Base-by-base conservation (phyloP, 2,888 invertebrate genomes). In the Pomacea canaliculata region DNA sequence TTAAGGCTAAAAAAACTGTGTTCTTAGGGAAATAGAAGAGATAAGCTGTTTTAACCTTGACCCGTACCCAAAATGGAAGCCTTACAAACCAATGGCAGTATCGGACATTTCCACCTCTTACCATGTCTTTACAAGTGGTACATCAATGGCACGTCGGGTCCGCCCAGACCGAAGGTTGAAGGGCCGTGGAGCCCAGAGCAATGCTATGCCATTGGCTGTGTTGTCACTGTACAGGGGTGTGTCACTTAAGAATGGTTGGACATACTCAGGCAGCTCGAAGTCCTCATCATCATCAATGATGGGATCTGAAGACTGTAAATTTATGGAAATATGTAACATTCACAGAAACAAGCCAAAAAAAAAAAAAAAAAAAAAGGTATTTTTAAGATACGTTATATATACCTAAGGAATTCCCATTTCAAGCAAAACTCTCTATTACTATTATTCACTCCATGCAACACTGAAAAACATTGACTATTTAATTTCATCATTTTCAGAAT, bases 91-190 rank as follows among this genome's bases (percentile, higher is more conserved):
- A 56, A 4, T 56, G 51, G 51, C 8, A 56, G 51, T 16, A 16
- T 16, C 16, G 8, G 51, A 56, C 51, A 56, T 16, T 13, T 16
- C 51, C 51, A 16, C 8, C 67, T 59, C 83, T 71, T 96, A 98
- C 99, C 99, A 99, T 0, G 95, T 94, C 92, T 99, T 99, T 0
- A 99, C 99, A 60, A 99, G 91, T 0, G 99, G 99, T 70, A 99
- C 95, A 91, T 99, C 99, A 78, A 99, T 95, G 1, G 99, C 98
- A 83, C 99, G 94, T 70, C 99, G 93, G 94, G 85, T 95, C 75
- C 98, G 94, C 63, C 97, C 97, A 78, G 99, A 99, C 88, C 99
- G 94, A 92, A 98, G 94, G 90, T 98, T 98, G 90, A 98, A 99
- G 12, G 99, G 99, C 78, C 99, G 93, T 0, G 99, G 99, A 2